phyloP scores from a whole-genome alignment of 2,113 vertebrate genomes.

The Chaetops frenatus region DNA sequence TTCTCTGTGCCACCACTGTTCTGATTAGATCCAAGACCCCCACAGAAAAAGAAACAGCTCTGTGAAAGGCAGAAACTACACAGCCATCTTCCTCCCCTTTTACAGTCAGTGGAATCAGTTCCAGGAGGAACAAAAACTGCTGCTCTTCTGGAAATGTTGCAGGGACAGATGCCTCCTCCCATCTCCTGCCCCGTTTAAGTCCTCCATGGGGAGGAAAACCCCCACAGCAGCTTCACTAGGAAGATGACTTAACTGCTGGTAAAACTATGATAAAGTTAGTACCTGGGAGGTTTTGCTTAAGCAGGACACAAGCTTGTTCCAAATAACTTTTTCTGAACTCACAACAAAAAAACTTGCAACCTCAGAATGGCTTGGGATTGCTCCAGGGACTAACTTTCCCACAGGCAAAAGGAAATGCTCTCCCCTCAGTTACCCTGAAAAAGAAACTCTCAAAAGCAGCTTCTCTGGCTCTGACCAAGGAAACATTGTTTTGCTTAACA shows the following conservation, averaged over 20 bases:
- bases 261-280: not conserved
- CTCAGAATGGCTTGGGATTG: not conserved
- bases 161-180: not conserved
- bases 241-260: not conserved
- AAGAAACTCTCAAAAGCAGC: not conserved
- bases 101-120: not conserved
- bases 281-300: not conserved
- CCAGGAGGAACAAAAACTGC: not conserved
- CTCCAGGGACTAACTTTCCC: conserved; percentile 14
- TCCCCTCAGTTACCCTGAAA: not conserved
- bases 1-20: not conserved
- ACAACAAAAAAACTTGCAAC: not conserved
- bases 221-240: not conserved
- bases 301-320: not conserved
- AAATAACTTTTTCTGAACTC: not conserved
- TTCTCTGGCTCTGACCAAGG: not conserved
- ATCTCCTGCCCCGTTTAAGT: not conserved
- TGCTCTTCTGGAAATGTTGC: not conserved
- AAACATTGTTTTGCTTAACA: not conserved
- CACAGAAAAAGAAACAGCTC: not conserved
- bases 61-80: not conserved
- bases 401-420: not conserved
- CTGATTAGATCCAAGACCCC: not conserved
- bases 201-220: fast-evolving
- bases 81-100: not conserved